phyloP scores from a whole-genome alignment of 2,113 vertebrate species.

The Phyllostomus hastatus region DNA sequence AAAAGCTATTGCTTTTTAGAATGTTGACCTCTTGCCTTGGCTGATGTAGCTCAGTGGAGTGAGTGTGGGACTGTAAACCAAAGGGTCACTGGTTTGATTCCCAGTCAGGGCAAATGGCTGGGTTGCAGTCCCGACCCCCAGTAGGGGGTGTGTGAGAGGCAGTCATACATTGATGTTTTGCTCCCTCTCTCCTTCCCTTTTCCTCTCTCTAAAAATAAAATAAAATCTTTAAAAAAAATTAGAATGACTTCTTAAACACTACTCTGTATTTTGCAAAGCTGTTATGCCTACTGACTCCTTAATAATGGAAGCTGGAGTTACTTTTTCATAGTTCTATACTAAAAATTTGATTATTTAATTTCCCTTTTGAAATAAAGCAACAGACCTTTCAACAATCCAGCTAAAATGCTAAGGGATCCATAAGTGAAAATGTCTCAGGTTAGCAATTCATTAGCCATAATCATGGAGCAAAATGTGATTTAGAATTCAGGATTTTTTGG shows the following conservation, averaged over 20 bases:
- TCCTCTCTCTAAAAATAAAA: no score
- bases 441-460: background rate
- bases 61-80: no score
- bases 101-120: no score
- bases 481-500: background rate
- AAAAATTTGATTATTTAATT: background rate
- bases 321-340: background rate
- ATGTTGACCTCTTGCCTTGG: background rate
- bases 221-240: background rate
- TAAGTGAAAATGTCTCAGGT: background rate
- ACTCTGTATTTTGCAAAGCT: background rate
- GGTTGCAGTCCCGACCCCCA: no score
- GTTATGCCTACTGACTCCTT: background rate
- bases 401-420: background rate
- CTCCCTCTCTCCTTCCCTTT: no score
- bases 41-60: no score
- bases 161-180: no score
- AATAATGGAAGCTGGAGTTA: background rate
- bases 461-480: conserved; percentile 1
- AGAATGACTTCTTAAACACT: background rate
- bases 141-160: no score
- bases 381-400: background rate
- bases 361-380: background rate
- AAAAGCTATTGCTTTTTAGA: background rate
- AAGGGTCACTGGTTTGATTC: no score